Evolutionary conservation across 2,797 vertebrate species (phyloP).

Genomic region (Carcharodon carcharias): DNA sequence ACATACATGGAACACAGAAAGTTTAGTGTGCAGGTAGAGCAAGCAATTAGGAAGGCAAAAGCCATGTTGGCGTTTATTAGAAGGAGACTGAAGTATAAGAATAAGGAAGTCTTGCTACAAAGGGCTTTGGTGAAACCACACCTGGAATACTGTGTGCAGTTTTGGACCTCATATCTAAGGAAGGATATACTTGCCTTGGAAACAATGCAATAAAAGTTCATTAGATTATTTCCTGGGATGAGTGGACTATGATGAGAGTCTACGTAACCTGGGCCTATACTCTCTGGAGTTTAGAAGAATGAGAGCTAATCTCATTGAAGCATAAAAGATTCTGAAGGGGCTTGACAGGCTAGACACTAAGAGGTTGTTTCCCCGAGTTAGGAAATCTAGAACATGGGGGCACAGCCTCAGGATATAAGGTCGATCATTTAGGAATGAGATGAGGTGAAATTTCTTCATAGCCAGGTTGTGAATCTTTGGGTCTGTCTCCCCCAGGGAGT

Average conservation of each 20-base stretch:
- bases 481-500: background rate
- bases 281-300: background rate
- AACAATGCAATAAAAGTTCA: background rate
- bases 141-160: background rate
- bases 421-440: too few species aligned
- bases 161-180: background rate
- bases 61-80: background rate
- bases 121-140: background rate
- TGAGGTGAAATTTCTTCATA: background rate
- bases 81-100: background rate
- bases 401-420: too few species aligned
- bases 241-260: background rate
- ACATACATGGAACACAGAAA: background rate
- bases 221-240: background rate
- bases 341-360: too few species aligned
- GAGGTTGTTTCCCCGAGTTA: too few species aligned
- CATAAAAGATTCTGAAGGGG: too few species aligned
- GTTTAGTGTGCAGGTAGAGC: background rate
- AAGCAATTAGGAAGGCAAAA: background rate
- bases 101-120: background rate
- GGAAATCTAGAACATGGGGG: too few species aligned
- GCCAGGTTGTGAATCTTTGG: background rate
- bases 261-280: background rate
- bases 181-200: too few species aligned
- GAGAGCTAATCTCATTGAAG: background rate